phyloP scores from a whole-genome alignment of 2,797 vertebrate species.

The Anniella stebbinsi region DNA sequence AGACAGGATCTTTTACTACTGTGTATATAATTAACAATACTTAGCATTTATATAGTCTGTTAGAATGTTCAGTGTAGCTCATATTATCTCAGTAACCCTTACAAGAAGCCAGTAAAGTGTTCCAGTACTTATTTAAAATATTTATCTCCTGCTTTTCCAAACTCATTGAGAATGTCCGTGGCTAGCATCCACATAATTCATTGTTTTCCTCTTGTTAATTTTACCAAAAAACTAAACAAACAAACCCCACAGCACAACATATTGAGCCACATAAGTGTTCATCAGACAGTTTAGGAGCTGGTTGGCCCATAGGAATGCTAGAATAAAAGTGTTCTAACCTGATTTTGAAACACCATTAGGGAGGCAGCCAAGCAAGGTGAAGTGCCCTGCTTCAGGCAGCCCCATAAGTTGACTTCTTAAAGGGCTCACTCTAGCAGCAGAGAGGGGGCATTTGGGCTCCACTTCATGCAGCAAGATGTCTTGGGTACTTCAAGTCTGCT shows the following conservation, averaged over 20 bases:
- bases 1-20: neutral
- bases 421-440: neutral
- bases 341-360: neutral
- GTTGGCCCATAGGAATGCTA: neutral
- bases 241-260: neutral
- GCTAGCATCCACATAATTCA: neutral
- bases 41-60: neutral
- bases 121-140: neutral
- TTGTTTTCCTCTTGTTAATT: too few species aligned
- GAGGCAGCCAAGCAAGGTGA: neutral
- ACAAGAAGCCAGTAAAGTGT: too few species aligned
- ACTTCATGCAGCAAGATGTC: neutral
- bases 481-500: neutral
- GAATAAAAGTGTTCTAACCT: neutral
- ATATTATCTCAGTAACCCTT: neutral
- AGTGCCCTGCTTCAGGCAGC: neutral
- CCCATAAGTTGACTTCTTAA: neutral
- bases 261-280: neutral
- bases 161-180: neutral
- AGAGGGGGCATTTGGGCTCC: neutral
- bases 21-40: neutral
- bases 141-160: neutral
- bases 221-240: neutral
- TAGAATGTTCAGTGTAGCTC: neutral
- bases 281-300: neutral